Percentiles rank a stretch among this genome's conserved stretches.
Evolutionary conservation across 2,113 vertebrate species (phyloP).

Genomic region (Antidorcas marsupialis): DNA sequence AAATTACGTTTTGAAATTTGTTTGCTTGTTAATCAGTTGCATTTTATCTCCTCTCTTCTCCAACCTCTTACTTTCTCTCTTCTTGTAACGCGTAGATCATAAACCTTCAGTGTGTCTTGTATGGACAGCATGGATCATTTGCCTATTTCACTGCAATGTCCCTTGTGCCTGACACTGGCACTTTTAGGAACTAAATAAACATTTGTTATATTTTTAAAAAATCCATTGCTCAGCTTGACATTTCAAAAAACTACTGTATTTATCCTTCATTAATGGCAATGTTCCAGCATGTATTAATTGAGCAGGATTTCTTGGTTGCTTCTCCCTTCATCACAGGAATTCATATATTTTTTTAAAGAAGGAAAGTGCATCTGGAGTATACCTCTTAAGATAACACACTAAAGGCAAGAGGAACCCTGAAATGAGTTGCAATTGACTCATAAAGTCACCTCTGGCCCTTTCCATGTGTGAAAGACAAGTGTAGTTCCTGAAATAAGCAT

Average conservation of each 20-base stretch:
- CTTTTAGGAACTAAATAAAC: background rate
- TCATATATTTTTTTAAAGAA: background rate
- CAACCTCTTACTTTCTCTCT: background rate
- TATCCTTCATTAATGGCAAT: background rate
- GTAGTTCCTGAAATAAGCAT: background rate
- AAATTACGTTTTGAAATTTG: background rate
- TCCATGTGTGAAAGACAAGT: constrained; percentile 53
- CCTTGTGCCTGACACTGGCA: background rate
- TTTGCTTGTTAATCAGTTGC: background rate
- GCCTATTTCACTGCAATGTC: background rate
- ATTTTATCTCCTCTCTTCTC: background rate
- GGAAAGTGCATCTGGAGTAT: background rate
- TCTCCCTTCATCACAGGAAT: background rate
- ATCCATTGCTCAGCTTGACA: background rate
- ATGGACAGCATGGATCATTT: background rate
- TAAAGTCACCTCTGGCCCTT: constrained; percentile 43
- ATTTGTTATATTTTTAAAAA: background rate
- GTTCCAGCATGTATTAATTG: background rate
- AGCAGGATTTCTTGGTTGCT: background rate
- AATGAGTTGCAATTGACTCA: constrained; percentile 52
- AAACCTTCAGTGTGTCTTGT: background rate
- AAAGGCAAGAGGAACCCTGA: constrained; percentile 15
- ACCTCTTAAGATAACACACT: background rate
- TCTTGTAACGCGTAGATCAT: background rate
- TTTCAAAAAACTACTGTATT: background rate